Base-by-base conservation (phyloP, 2,113 vertebrate species). In the Mustela lutreola region DNA sequence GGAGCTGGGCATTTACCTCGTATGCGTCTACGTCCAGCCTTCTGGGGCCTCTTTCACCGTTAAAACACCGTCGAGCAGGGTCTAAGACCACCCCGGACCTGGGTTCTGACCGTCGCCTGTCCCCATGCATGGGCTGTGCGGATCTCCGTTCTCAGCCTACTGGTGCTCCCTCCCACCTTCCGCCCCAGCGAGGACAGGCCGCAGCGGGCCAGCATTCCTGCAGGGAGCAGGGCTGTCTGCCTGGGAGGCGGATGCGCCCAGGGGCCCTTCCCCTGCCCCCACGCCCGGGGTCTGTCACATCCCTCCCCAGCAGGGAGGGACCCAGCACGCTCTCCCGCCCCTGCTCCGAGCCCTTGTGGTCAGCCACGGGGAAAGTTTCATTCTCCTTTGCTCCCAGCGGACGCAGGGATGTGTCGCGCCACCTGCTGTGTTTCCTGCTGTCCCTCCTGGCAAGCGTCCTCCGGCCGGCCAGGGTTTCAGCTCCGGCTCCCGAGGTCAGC, bases 121-220 rank as follows among this genome's bases (percentile, higher is more conserved):
- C 24, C 18, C 79, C 5, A 4, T 7, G 14, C 11, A 1, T 3
- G 16, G 42, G 21, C 11, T n/a, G 22, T 28, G 22, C 1, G 7
- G 31, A 39, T 21, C 86, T 14, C 0, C 2, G 56, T 56, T 48
- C 80, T n/a, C 1, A 6, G 50, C 56, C 48, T 0, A 19, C 7
- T 50, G 8, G 4, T 21, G 12, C 24, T 62, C 33, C 3, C 39
- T 9, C 28, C 65, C 9, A 14, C 12, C 36, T 22, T 31, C 36
- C n/a, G 0, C 0, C 15, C 10, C 7, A 39, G n/a, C 3, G 62
- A 4, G 1, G 2, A 18, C 1, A 2, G 5, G 19, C 24, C 75
- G 14, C 19, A 1, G 42, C 33, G 76, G 26, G 1, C 22, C 36
- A 14, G 71, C 19, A 5, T 4, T 24, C 39, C 19, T 26, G 16